These are phyloP conservation scores for Sphaerodactylus townsendi DNA, from an alignment of 2,113 vertebrate species.

Conservation along the genomic window DNA sequence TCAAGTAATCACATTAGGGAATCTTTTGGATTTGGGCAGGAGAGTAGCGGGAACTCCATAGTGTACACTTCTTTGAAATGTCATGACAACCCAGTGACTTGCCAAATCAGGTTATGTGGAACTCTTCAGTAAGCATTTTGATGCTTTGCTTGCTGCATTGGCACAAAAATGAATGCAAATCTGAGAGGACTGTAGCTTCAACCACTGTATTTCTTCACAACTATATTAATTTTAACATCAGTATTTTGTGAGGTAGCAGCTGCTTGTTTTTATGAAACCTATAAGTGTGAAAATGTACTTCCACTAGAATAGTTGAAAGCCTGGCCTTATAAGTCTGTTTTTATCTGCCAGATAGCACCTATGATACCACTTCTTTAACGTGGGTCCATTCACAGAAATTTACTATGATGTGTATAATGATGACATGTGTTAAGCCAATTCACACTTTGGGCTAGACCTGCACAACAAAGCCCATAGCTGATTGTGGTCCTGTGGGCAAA, in stretches of 20 bases:
- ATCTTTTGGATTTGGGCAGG: background rate
- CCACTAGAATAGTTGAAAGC: no score
- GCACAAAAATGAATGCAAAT: background rate
- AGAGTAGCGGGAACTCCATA: background rate
- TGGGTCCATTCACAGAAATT: background rate
- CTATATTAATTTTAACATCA: background rate
- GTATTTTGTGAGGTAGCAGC: background rate
- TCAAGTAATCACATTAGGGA: background rate
- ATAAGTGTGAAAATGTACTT: background rate
- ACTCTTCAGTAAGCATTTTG: background rate
- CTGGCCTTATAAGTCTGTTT: no score
- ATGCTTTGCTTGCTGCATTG: background rate
- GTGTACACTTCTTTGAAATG: background rate
- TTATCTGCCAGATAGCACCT: no score
- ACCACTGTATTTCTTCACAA: background rate
- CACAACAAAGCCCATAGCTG: background rate
- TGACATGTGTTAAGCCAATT: background rate
- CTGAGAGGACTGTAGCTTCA: background rate
- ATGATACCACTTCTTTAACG: background rate
- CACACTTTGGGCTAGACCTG: background rate
- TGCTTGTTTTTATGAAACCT: background rate
- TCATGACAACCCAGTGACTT: background rate
- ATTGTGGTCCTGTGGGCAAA: background rate
- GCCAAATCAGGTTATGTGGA: background rate
- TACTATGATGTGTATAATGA: background rate